Base-by-base conservation (phyloP, 1,140 invertebrate species). In the Drosophila teissieri region DNA sequence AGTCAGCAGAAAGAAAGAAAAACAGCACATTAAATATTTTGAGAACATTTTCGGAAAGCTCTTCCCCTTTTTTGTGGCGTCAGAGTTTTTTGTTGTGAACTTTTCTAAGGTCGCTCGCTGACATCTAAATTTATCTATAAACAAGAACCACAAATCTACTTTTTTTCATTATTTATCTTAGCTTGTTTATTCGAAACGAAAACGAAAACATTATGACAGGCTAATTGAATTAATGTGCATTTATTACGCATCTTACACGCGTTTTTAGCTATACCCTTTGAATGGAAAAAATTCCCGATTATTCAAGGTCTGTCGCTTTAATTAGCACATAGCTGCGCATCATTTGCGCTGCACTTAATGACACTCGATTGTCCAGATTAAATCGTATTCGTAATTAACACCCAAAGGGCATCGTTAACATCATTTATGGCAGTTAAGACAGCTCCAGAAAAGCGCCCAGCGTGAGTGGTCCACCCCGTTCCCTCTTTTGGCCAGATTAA, bases 391-490 rank as follows among this genome's bases (percentile, higher is more conserved):
- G 84, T 80, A 88, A 88, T 88, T 83, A 88, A 89, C 84, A 86
- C 83, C 83, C 83, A 89, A 88, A 83, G 83, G 83, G 83, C 83
- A 89, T 88, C 83, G 83, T 89, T 88, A 88, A 88, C 83, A 89
- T 89, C 76, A 88, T 89, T 88, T 80, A 88, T 73, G 74, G 67
- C 79, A 79, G 64, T 62, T 76, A 89, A 73, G 74, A 70, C 79
- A 79, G 74, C 55, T 79, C 63, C 63, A 56, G 46, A 70, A 53
- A 68, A 45, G 49, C 55, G 60, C 68, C 65, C 61, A n/a, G n/a
- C 52, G 72, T 54, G 49, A 76, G 76, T 75, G 80, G 80, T 85
- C 81, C 53, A 31, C 53, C 24, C 44, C 31, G 31, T 31, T 31
- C 45, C 57, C 37, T 34, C 62, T 46, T 45, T 6, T 39, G 17